Conservation (phyloP, 92 coral and sea anemone species). For the Paragorgia papillata region DNA sequence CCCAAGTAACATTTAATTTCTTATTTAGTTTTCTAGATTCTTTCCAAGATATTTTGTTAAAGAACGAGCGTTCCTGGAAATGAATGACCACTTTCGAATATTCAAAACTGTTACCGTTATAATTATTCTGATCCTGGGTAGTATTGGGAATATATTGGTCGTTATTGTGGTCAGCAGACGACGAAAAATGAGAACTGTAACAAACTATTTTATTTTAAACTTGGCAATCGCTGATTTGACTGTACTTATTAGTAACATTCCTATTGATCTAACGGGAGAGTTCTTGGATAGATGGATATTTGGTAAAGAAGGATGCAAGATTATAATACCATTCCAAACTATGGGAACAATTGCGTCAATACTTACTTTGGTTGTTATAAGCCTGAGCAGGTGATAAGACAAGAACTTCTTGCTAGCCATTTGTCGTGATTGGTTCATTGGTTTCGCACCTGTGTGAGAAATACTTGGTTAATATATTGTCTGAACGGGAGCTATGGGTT, state of each 20-base stretch:
- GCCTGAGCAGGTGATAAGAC: slow-evolving; percentile 84
- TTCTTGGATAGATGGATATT: slow-evolving; percentile 67
- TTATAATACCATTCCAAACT: slow-evolving; percentile 86
- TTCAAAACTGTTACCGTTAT: slow-evolving; percentile 3
- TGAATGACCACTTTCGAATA: not conserved
- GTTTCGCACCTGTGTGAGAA: too few species aligned
- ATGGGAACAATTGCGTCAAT: slow-evolving; percentile 95
- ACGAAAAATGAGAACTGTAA: slow-evolving; percentile 87
- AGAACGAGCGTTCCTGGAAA: not conserved
- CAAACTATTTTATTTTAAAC: slow-evolving; percentile 91
- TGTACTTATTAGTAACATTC: slow-evolving; percentile 85
- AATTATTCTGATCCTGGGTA: slow-evolving; percentile 83
- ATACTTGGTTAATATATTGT: too few species aligned
- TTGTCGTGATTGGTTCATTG: too few species aligned
- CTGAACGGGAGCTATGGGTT: too few species aligned
- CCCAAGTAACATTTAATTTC: too few species aligned
- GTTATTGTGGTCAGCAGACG: slow-evolving; percentile 87
- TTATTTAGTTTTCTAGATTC: too few species aligned
- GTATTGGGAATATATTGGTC: slow-evolving; percentile 86
- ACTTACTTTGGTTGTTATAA: slow-evolving; percentile 86
- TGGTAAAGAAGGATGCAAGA: slow-evolving; percentile 80
- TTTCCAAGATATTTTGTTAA: too few species aligned
- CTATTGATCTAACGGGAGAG: slow-evolving; percentile 81
- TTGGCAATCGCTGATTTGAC: slow-evolving; percentile 83
- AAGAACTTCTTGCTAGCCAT: too few species aligned